phyloP scores from a whole-genome alignment of 2,888 invertebrate genomes.

The Reticulitermes lucifugus region DNA sequence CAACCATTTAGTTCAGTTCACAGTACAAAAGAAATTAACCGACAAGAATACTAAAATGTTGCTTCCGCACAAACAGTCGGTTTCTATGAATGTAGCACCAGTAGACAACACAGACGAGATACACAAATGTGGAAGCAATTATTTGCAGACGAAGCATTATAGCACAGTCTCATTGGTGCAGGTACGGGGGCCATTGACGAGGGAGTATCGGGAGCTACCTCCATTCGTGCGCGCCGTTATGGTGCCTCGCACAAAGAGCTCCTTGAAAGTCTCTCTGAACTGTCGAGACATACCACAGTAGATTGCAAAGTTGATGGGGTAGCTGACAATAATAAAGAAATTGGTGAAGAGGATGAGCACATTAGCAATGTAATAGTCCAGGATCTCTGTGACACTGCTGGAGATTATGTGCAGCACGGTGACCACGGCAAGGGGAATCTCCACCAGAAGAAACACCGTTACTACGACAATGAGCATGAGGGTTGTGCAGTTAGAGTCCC shows the following conservation, averaged over 20 bases:
- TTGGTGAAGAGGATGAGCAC: constrained; percentile 85
- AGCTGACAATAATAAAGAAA: constrained; percentile 91
- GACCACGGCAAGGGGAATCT: constrained; percentile 86
- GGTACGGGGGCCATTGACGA: constrained; percentile 81
- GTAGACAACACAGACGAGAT: not conserved
- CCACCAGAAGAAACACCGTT: constrained; percentile 84
- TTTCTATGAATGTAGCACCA: not conserved
- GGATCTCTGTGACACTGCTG: constrained; percentile 75
- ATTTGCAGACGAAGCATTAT: constrained; percentile 61
- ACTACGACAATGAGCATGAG: constrained; percentile 90
- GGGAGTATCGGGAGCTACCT: constrained; percentile 81
- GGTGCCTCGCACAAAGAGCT: constrained; percentile 75
- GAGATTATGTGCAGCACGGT: constrained; percentile 87
- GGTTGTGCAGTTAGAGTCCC: constrained; percentile 87
- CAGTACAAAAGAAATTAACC: too few species aligned
- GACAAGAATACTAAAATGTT: too few species aligned
- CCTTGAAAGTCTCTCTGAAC: constrained; percentile 93
- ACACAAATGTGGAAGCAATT: not conserved
- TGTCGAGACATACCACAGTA: constrained; percentile 97
- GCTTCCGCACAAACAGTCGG: too few species aligned
- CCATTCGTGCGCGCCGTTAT: constrained; percentile 73
- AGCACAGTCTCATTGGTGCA: constrained; percentile 88
- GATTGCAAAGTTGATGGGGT: constrained; percentile 94
- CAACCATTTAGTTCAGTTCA: too few species aligned
- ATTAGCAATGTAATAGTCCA: constrained; percentile 83